phyloP scores from a whole-genome alignment of 1,140 invertebrate species.

The Brachionus koreanus region DNA sequence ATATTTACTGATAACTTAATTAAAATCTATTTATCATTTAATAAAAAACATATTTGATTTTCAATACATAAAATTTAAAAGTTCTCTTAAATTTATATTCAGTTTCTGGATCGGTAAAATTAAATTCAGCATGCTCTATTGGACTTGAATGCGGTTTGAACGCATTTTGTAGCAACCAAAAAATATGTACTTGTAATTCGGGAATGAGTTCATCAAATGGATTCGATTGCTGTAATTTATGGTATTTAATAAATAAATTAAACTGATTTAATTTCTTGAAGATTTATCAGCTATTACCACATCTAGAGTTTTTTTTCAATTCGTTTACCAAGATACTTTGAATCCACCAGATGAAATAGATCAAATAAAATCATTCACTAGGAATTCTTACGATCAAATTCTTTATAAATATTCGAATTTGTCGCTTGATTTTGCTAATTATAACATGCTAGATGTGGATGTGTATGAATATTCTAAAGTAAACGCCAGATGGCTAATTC shows the following conservation, averaged over 20 bases:
- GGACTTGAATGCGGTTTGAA: background rate
- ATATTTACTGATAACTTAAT: too few relatives aligned
- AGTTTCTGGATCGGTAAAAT: constrained; percentile 3
- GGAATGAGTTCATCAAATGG: constrained; percentile 1
- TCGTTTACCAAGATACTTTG: constrained; percentile 12
- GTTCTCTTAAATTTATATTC: background rate
- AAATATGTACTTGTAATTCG: background rate
- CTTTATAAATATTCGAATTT: background rate
- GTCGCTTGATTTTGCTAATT: background rate
- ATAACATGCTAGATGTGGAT: background rate
- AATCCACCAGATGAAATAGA: background rate
- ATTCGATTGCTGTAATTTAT: constrained; percentile 10
- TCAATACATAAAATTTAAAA: too few relatives aligned
- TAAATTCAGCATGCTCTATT: background rate
- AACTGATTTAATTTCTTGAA: background rate
- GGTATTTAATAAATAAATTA: background rate
- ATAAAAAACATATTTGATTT: background rate
- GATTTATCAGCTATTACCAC: background rate
- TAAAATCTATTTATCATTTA: background rate
- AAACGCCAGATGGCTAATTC: background rate
- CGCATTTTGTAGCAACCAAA: background rate
- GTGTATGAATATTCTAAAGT: background rate
- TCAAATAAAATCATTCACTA: constrained; percentile 10
- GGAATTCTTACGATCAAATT: constrained; percentile 7
- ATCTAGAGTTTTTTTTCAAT: background rate